Evolutionary conservation across 2,888 invertebrate species (phyloP), one percentile per base, ranked within the genome.

Genomic region (Halocaridina rubra): DNA sequence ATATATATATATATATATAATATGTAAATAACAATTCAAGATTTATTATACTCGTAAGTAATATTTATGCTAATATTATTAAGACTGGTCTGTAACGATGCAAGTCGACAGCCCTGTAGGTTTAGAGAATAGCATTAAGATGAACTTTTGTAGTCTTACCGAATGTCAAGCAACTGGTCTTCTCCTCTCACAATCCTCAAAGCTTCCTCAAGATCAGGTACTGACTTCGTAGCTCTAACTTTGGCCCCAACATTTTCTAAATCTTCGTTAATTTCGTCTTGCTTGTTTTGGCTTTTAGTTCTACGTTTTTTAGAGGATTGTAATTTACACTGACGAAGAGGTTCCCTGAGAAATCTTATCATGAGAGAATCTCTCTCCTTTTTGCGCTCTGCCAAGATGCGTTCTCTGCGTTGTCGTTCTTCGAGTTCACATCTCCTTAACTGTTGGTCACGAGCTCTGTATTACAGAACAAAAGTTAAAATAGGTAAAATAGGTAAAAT

Each of bases 131-230:
- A n/a, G n/a, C n/a, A n/a, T n/a, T n/a, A n/a, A n/a, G n/a, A n/a
- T n/a, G n/a, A n/a, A n/a, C n/a, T n/a, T n/a, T n/a, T n/a, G n/a
- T n/a, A 74, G 46, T 22, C 75, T 78, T 77, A 82, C 82, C 82
- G 32, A 4, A 46, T 72, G 24, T 82, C 82, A 33, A 82, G 78
- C 19, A 24, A 67, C 8, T 74, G 61, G 32, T 81, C 81, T 29
- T 81, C 86, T 27, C 79, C 72, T 64, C 74, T 59, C 13, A 81
- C 61, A 22, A 69, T 53, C 24, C 78, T 22, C 19, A 81, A 46
- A 2, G 86, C 86, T 19, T 86, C 86, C 29, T 86, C 86, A n/a
- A 86, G 53, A 46, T 86, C 79, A 0, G 86, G 86, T 0, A 77
- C 81, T 3, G 86, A 86, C 67, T 74, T 53, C 29, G 74, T 77